phyloP scores from a whole-genome alignment of 2,888 invertebrate genomes.

The Lampropteryx suffumata region DNA sequence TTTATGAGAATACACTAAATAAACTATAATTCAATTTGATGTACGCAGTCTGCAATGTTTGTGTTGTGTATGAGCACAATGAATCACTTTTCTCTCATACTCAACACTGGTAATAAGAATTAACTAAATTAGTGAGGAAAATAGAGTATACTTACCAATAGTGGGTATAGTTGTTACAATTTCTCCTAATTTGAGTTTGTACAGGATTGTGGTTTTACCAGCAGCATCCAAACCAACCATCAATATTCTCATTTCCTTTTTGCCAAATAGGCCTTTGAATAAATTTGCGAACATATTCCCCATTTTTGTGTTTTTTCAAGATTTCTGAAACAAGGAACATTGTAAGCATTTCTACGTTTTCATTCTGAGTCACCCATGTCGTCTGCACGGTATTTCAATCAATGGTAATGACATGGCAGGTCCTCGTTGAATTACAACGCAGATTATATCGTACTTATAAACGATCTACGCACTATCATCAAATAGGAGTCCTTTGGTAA shows the following conservation, averaged over 20 bases:
- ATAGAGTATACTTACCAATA: conserved; percentile 89
- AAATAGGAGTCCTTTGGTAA: not conserved
- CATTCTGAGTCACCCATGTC: conserved; percentile 74
- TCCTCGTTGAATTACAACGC: conserved; percentile 52
- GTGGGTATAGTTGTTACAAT: conserved; percentile 99
- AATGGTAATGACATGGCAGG: conserved; percentile 82
- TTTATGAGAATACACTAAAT: too few species aligned
- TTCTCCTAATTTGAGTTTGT: conserved; percentile 99
- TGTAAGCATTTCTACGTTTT: conserved; percentile 46
- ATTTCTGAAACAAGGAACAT: conserved; percentile 74
- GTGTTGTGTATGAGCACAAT: too few species aligned
- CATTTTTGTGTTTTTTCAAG: conserved; percentile 88
- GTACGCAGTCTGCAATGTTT: too few species aligned
- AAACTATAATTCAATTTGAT: too few species aligned
- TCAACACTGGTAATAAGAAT: too few species aligned
- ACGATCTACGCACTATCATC: conserved; percentile 4
- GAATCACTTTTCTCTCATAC: too few species aligned
- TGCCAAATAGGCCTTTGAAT: conserved; percentile 99
- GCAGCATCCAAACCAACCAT: conserved; percentile 99
- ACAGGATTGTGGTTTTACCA: conserved; percentile 99
- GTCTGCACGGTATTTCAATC: conserved; percentile 72
- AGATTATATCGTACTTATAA: conserved; percentile 36
- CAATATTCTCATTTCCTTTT: conserved; percentile 99
- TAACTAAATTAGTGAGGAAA: too few species aligned
- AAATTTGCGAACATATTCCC: conserved; percentile 98